A percentile compares a stretch with the other conserved stretches of the same genome.
phyloP scores from a whole-genome alignment of 2,113 vertebrate genomes.

The Daphoenositta chrysoptera region DNA sequence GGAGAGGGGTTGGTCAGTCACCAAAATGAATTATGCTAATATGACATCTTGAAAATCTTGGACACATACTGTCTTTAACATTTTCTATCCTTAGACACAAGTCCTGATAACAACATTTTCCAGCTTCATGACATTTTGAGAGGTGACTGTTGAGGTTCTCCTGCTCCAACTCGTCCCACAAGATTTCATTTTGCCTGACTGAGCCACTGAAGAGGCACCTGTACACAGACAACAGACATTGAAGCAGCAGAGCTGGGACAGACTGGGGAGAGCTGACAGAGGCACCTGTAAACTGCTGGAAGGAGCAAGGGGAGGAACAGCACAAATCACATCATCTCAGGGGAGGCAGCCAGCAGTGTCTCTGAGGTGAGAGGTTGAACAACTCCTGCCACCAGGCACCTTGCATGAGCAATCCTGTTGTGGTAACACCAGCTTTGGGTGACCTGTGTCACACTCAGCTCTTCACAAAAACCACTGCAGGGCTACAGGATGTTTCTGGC shows the following conservation, averaged over 20 bases:
- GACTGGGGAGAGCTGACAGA: not conserved
- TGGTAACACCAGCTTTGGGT: not conserved
- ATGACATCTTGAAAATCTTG: not conserved
- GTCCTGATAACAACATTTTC: not conserved
- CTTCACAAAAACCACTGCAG: not conserved
- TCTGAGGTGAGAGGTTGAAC: not conserved
- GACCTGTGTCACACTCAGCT: not conserved
- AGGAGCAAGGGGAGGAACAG: not conserved
- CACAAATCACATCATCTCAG: rapidly evolving
- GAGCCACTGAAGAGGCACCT: not conserved
- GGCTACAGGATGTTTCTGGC: not conserved
- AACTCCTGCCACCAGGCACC: not conserved
- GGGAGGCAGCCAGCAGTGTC: not conserved
- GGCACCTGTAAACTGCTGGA: not conserved
- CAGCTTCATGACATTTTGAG: not conserved
- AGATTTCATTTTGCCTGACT: not conserved
- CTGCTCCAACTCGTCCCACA: not conserved
- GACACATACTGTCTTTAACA: not conserved
- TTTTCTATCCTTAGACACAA: not conserved
- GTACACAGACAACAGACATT: rapidly evolving
- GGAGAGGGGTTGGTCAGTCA: not conserved
- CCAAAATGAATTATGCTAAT: not conserved
- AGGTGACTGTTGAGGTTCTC: not conserved
- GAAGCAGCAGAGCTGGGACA: not conserved
- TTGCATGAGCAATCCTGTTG: not conserved